phyloP scores from a whole-genome alignment of 2,113 vertebrate genomes.

The Halichoeres trimaculatus region DNA sequence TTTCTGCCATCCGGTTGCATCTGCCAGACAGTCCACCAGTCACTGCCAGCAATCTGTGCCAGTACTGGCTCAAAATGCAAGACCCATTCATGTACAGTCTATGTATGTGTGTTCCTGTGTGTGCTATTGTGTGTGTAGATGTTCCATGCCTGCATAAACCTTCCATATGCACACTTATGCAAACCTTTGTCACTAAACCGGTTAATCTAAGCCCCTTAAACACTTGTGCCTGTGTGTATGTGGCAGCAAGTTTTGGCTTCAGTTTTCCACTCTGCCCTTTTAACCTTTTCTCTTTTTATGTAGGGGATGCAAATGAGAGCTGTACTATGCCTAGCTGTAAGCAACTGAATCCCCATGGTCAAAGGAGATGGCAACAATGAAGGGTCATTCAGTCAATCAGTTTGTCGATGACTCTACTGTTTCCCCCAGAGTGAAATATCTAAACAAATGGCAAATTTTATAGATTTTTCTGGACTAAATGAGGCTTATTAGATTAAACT shows the following conservation, averaged over 20 bases:
- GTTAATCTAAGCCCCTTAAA: not conserved
- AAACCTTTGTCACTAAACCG: not conserved
- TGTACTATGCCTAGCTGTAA: too few species aligned
- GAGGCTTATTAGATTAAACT: too few species aligned
- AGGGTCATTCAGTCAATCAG: not conserved
- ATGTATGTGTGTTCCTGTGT: slow-evolving; percentile 11
- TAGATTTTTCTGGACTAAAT: not conserved
- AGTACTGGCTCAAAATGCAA: slow-evolving; percentile 34
- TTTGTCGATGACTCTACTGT: not conserved
- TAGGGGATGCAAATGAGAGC: too few species aligned
- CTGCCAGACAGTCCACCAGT: slow-evolving; percentile 48
- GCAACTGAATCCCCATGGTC: too few species aligned
- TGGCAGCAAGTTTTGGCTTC: too few species aligned
- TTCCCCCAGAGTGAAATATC: not conserved
- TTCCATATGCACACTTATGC: not conserved
- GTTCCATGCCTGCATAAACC: slow-evolving; percentile 4
- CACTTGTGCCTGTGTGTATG: not conserved
- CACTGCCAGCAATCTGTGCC: slow-evolving; percentile 38
- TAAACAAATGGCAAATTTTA: not conserved
- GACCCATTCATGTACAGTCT: slow-evolving; percentile 11
- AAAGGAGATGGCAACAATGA: too few species aligned
- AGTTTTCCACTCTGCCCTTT: too few species aligned
- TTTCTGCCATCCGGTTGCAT: slow-evolving; percentile 26
- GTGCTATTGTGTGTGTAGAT: not conserved
- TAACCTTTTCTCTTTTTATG: too few species aligned